Conservation (phyloP, 1,140 invertebrate genomes). For the Conus ventricosus region DNA sequence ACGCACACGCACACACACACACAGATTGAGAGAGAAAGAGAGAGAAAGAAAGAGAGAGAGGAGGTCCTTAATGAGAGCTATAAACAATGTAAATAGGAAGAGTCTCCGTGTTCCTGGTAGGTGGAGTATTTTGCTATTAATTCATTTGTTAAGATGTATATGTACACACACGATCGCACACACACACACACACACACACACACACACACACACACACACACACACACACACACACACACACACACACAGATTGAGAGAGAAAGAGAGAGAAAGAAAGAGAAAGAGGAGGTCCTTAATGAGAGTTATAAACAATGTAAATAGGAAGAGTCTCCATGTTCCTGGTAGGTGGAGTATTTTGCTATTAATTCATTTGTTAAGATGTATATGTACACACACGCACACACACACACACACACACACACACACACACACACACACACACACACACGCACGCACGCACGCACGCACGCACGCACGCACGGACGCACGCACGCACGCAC, state of each 20-base stretch:
- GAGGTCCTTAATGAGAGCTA: too few relatives aligned
- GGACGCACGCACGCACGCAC: too few relatives aligned
- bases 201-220: neutral
- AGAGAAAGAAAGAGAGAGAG: neutral
- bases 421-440: neutral
- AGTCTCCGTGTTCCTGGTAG: too few relatives aligned
- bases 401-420: neutral
- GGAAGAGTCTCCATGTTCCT: too few relatives aligned
- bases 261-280: neutral
- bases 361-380: neutral
- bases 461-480: neutral
- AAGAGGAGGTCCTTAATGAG: neutral
- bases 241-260: neutral
- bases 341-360: too few relatives aligned
- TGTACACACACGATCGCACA: neutral
- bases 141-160: neutral
- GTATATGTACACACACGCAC: neutral
- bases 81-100: too few relatives aligned
- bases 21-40: neutral
- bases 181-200: neutral
- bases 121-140: too few relatives aligned
- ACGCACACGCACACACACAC: conserved; percentile 1
- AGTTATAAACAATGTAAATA: too few relatives aligned
- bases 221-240: neutral
- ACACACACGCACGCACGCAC: neutral